A percentile compares a stretch with the other conserved stretches of the same genome.
These are phyloP conservation scores for Andinoacara biseriatus DNA, from an alignment of 2,113 vertebrate species.

Conservation along the genomic window DNA sequence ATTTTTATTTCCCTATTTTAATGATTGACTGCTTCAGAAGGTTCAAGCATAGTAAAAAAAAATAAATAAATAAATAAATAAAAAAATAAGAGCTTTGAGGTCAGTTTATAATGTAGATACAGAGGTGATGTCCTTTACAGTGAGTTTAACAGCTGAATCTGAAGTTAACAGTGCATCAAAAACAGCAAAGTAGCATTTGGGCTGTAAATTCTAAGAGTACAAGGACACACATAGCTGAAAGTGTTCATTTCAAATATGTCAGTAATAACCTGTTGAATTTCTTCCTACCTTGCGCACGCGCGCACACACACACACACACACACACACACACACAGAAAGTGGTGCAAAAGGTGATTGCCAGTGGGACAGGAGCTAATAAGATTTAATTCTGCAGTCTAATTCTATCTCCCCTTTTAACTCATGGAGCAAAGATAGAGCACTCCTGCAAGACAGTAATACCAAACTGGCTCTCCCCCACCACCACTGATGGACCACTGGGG, in stretches of 20 bases:
- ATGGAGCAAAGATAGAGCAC: constrained; percentile 45
- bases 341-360: constrained; percentile 50
- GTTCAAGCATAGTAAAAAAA: too few species aligned
- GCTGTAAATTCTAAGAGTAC: constrained; percentile 13
- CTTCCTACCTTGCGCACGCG: neutral
- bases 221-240: neutral
- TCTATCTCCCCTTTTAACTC: constrained; percentile 59
- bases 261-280: constrained; percentile 40
- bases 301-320: neutral
- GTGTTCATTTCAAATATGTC: constrained; percentile 36
- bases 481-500: constrained; percentile 25
- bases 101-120: neutral
- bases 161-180: constrained; percentile 35
- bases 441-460: constrained; percentile 61
- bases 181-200: neutral
- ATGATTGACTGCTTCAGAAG: neutral
- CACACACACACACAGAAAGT: constrained; percentile 8
- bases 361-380: constrained; percentile 65
- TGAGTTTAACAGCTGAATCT: constrained; percentile 1
- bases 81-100: too few species aligned
- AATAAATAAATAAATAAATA: too few species aligned
- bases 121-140: constrained; percentile 2
- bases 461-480: constrained; percentile 48
- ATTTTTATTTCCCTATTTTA: neutral
- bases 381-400: constrained; percentile 66